Evolutionary conservation across 53 echinoderm and acorn worm genomes (phyloP).

Genomic region (Patiria pectinifera): DNA sequence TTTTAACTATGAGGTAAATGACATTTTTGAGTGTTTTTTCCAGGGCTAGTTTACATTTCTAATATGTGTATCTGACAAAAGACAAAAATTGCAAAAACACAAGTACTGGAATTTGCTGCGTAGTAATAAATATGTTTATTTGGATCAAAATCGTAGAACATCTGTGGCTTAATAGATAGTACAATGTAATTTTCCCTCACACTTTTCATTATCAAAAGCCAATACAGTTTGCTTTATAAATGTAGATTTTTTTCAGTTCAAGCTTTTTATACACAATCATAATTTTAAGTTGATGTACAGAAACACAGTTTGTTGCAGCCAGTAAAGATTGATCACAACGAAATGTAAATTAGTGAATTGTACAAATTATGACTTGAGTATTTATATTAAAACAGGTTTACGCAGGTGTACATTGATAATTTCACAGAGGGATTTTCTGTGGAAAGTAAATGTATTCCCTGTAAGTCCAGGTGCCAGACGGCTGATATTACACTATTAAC

Average conservation of each 20-base stretch:
- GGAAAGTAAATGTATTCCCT: neutral
- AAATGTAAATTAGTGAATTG: slow-evolving; percentile 39
- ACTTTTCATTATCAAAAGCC: neutral
- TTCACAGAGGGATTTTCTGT: neutral
- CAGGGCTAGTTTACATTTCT: no score
- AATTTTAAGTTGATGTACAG: neutral
- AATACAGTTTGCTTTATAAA: neutral
- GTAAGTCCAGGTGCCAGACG: neutral
- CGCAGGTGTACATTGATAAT: neutral
- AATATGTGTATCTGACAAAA: neutral
- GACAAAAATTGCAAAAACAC: neutral
- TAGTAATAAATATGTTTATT: neutral
- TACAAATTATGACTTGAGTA: slow-evolving; percentile 47
- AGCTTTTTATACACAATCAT: neutral
- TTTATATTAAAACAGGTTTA: slow-evolving; percentile 9
- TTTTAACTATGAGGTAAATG: neutral
- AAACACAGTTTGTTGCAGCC: neutral
- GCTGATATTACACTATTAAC: neutral
- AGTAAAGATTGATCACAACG: neutral
- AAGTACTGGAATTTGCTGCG: slow-evolving; percentile 9
- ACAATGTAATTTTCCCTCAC: neutral
- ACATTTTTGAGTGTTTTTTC: neutral
- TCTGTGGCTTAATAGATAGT: neutral
- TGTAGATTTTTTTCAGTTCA: neutral
- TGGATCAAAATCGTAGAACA: neutral